These are phyloP conservation scores for Drosophila baimaii DNA, from an alignment of 1,140 invertebrate species.

Conservation along the genomic window DNA sequence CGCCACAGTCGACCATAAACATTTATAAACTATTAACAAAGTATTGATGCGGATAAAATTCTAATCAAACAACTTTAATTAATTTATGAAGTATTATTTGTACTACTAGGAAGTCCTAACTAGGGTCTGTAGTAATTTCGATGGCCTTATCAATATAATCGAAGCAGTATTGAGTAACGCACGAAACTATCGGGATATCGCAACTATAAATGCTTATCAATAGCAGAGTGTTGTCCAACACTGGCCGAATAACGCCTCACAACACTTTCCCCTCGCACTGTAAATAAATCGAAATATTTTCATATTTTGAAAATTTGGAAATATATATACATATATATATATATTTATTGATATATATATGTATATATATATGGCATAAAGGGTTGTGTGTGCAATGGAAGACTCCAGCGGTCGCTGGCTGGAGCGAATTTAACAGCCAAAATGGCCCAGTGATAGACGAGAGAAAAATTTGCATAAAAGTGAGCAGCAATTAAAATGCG, in stretches of 20 bases:
- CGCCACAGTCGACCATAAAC: not conserved
- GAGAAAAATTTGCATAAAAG: slow-evolving; percentile 75
- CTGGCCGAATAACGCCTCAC: too few relatives aligned
- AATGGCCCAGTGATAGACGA: slow-evolving; percentile 34
- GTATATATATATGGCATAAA: too few relatives aligned
- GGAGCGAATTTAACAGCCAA: slow-evolving; percentile 7
- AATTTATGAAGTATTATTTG: not conserved
- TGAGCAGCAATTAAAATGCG: slow-evolving; percentile 75
- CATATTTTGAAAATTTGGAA: too few relatives aligned
- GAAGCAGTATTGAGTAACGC: not conserved
- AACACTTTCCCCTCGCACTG: too few relatives aligned
- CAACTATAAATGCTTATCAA: too few relatives aligned
- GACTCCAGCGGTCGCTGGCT: slow-evolving; percentile 38
- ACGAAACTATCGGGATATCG: not conserved
- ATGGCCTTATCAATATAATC: not conserved
- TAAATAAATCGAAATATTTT: too few relatives aligned
- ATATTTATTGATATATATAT: too few relatives aligned
- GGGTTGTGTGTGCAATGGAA: slow-evolving; percentile 60
- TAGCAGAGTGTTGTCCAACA: too few relatives aligned
- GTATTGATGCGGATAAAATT: not conserved
- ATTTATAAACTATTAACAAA: not conserved
- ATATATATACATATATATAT: too few relatives aligned
- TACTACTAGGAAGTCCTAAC: not conserved
- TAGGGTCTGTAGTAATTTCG: not conserved
- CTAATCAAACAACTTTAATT: not conserved